phyloP scores from a whole-genome alignment of 2,888 invertebrate species.

The Scaeva pyrastri region DNA sequence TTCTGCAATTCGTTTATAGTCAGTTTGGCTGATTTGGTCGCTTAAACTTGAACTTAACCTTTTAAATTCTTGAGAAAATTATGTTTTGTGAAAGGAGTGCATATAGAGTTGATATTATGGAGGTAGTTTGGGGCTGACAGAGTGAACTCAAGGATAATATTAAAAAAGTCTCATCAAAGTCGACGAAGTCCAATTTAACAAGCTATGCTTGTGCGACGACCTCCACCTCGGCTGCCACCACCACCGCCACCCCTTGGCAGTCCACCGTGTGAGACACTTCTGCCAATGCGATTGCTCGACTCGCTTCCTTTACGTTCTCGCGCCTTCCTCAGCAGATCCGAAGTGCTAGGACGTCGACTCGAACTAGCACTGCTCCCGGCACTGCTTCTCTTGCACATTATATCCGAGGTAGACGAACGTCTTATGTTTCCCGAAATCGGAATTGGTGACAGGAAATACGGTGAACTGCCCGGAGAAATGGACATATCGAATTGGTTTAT shows the following conservation, averaged over 20 bases:
- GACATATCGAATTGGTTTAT: constrained; percentile 78
- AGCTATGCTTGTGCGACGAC: constrained; percentile 83
- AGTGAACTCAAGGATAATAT: no score
- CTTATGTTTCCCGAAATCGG: constrained; percentile 80
- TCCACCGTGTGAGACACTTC: constrained; percentile 83
- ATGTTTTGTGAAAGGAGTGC: no score
- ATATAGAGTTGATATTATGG: no score
- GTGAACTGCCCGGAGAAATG: constrained; percentile 80
- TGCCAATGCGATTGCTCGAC: constrained; percentile 80
- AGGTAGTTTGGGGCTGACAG: no score
- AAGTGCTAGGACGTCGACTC: constrained; percentile 83
- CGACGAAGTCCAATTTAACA: constrained; percentile 79
- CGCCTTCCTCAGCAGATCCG: constrained; percentile 82
- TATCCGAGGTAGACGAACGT: constrained; percentile 84
- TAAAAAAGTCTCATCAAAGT: not conserved
- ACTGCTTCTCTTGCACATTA: constrained; percentile 80
- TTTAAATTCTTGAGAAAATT: no score
- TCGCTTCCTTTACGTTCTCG: constrained; percentile 83
- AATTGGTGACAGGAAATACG: constrained; percentile 82
- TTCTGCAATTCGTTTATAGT: no score
- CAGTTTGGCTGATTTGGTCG: no score
- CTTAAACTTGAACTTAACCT: no score
- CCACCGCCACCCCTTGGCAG: constrained; percentile 80
- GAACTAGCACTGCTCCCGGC: constrained; percentile 77
- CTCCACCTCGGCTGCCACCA: constrained; percentile 79